Evolutionary conservation across 2,888 invertebrate species (phyloP).

Genomic region (Hymenopus coronatus): DNA sequence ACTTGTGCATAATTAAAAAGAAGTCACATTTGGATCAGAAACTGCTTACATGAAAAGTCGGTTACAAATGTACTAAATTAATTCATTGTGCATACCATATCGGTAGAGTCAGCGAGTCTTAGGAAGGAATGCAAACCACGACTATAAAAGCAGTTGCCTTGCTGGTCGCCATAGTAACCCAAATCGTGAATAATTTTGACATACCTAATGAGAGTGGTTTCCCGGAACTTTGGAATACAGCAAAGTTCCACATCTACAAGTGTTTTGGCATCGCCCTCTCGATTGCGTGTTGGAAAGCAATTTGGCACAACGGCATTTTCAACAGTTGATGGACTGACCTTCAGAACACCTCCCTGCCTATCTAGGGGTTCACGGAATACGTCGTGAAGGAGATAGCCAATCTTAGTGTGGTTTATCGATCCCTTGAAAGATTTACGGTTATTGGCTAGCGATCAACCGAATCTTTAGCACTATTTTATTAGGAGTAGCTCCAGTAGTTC

Average conservation of each 20-base stretch:
- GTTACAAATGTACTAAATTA: no score
- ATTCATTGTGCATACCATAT: no score
- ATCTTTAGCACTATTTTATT: no score
- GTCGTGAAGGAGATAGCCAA: neutral
- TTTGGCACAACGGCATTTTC: neutral
- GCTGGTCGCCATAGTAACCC: neutral
- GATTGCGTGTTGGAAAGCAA: neutral
- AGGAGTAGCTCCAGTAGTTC: no score
- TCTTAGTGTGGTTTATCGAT: no score
- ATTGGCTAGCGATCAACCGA: no score
- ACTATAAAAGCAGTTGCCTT: neutral
- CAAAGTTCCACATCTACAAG: neutral
- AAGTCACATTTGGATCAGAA: no score
- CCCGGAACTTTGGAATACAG: neutral
- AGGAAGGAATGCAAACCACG: neutral
- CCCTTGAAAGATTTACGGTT: no score
- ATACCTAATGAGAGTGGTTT: neutral
- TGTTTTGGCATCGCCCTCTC: neutral
- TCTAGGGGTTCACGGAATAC: neutral
- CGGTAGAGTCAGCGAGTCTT: no score
- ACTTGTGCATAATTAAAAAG: no score
- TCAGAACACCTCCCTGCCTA: neutral
- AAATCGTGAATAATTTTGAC: neutral
- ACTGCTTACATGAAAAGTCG: no score
- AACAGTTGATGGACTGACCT: neutral